A percentile compares a stretch with the other conserved stretches of the same genome.
phyloP scores from a whole-genome alignment of 2,113 vertebrate species.

The Melanotaenia duboulayi region DNA sequence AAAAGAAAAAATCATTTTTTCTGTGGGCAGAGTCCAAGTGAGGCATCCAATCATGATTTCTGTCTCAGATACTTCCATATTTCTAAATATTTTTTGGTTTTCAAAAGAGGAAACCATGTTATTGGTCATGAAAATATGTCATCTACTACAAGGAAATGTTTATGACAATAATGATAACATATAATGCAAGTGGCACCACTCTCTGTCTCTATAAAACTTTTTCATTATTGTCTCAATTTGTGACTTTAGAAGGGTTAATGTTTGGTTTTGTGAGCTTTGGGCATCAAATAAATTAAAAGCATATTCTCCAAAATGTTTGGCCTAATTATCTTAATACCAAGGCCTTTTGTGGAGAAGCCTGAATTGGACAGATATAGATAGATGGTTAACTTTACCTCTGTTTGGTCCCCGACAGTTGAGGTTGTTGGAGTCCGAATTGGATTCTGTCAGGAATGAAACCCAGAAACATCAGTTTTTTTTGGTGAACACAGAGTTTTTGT shows the following conservation, averaged over 20 bases:
- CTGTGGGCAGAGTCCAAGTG: neutral
- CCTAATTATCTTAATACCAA: too few species aligned
- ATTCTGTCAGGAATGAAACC: conserved; percentile 50
- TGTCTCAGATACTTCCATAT: neutral
- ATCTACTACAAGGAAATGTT: neutral
- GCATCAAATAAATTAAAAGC: neutral
- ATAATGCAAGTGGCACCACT: too few species aligned
- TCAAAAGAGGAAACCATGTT: too few species aligned
- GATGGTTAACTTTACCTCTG: conserved; percentile 75
- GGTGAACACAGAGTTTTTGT: neutral
- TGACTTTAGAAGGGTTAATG: neutral
- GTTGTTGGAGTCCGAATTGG: conserved; percentile 89
- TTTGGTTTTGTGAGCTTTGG: neutral
- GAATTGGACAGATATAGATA: neutral
- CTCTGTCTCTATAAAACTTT: too few species aligned
- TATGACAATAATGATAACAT: too few species aligned
- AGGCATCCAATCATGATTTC: neutral
- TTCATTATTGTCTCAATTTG: neutral
- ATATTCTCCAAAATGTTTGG: neutral
- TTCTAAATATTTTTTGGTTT: neutral
- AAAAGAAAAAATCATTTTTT: neutral
- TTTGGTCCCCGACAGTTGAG: conserved; percentile 88
- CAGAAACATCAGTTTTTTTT: neutral
- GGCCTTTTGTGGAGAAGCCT: neutral
- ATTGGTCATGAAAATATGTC: too few species aligned